These are phyloP conservation scores for Damaliscus lunatus DNA, from an alignment of 2,113 vertebrate genomes.

Conservation along the genomic window DNA sequence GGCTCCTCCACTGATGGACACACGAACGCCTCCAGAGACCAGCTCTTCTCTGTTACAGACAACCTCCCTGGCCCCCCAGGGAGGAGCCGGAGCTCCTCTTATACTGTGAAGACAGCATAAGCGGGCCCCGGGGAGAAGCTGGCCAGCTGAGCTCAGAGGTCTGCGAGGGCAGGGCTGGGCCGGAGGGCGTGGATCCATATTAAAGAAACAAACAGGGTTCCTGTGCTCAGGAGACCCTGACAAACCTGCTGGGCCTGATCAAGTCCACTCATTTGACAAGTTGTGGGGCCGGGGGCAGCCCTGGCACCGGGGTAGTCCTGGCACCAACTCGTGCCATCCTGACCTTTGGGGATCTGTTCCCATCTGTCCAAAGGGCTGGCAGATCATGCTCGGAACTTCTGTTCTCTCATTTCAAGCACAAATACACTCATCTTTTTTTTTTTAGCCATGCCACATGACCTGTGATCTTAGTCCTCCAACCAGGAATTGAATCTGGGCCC, in stretches of 20 bases:
- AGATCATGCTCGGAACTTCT: background rate
- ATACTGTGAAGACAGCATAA: background rate
- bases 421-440: background rate
- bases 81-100: background rate
- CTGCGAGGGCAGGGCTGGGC: background rate
- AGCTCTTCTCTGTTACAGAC: background rate
- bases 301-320: background rate
- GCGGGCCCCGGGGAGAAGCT: background rate
- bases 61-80: background rate
- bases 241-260: background rate
- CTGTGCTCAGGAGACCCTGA: background rate
- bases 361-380: background rate
- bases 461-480: background rate
- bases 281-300: background rate
- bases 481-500: background rate
- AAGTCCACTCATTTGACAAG: background rate
- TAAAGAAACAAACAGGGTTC: background rate
- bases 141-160: background rate
- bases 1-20: background rate
- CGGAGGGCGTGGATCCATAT: background rate
- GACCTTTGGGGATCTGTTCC: background rate
- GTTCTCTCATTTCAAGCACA: background rate
- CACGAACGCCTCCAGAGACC: background rate
- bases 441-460: background rate
- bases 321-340: fast-evolving